These are phyloP conservation scores for Epinephelus cyanopodus DNA, from an alignment of 2,113 vertebrate species.

Conservation along the genomic window DNA sequence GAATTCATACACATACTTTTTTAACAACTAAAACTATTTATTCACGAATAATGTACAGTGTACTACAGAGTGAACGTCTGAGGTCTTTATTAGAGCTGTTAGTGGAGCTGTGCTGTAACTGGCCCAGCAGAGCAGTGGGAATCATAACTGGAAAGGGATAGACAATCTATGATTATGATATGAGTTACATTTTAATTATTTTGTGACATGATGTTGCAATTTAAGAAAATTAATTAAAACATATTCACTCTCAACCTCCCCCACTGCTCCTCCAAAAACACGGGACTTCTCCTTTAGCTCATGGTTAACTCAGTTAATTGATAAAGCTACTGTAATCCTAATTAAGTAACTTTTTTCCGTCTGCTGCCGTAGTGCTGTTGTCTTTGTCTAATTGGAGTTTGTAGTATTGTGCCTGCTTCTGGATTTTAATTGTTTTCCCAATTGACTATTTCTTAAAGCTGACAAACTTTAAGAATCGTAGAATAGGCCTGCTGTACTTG, in stretches of 20 bases:
- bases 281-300: not conserved
- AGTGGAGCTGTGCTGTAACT: not conserved
- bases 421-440: conserved; percentile 6
- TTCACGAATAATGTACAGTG: not conserved
- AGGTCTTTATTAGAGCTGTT: not conserved
- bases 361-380: not conserved
- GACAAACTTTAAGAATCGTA: conserved; percentile 10
- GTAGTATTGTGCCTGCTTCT: not conserved
- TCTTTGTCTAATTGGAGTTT: conserved; percentile 3
- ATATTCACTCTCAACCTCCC: not conserved
- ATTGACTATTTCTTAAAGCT: conserved; percentile 9
- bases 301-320: conserved; percentile 10
- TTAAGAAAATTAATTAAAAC: conserved; percentile 16
- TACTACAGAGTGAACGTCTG: not conserved
- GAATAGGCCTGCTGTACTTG: not conserved
- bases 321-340: conserved; percentile 22
- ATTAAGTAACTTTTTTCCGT: not conserved
- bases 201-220: not conserved
- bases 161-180: conserved; percentile 1
- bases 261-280: not conserved
- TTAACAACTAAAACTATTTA: not conserved
- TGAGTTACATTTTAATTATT: conserved; percentile 25
- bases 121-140: conserved; percentile 3
- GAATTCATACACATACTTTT: not conserved
- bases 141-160: not conserved